Evolutionary conservation across 1,140 invertebrate species (phyloP).

Genomic region (Cotesia glomerata): DNA sequence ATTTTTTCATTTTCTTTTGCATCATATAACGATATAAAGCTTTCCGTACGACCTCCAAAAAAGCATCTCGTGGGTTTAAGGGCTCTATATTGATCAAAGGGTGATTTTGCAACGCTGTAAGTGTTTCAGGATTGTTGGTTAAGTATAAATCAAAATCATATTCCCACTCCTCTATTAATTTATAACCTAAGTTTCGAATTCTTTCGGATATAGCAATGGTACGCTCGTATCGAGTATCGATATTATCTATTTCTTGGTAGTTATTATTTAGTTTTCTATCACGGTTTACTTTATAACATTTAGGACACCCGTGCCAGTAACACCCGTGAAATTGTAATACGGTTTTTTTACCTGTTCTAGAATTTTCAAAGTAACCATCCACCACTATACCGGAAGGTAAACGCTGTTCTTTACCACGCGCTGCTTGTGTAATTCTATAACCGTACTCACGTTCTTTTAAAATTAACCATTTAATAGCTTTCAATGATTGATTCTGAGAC

Average conservation of each 20-base stretch:
- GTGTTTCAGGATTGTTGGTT: neutral
- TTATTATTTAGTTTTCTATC: neutral
- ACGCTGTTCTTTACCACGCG: conserved; percentile 2
- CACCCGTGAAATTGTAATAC: conserved; percentile 1
- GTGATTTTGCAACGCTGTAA: neutral
- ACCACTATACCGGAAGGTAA: conserved; percentile 6
- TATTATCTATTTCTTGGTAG: neutral
- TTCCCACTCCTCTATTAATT: conserved; percentile 25
- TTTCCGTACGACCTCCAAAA: conserved; percentile 54
- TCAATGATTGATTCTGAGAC: neutral
- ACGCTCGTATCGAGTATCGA: neutral
- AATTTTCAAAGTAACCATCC: conserved; percentile 16
- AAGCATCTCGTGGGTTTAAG: conserved; percentile 35
- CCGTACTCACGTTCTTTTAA: neutral
- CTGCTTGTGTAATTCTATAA: neutral
- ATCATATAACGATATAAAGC: conserved; percentile 42
- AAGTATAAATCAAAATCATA: conserved; percentile 14
- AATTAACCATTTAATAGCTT: conserved; percentile 23
- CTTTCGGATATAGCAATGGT: neutral
- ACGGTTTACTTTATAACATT: conserved; percentile 15
- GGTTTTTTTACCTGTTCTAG: neutral
- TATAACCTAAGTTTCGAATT: conserved; percentile 13
- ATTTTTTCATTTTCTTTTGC: conserved; percentile 44
- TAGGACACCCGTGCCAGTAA: neutral
- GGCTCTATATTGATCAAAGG: neutral